These are phyloP conservation scores for Andricus quercusramuli DNA, from an alignment of 2,888 invertebrate species.

Conservation along the genomic window DNA sequence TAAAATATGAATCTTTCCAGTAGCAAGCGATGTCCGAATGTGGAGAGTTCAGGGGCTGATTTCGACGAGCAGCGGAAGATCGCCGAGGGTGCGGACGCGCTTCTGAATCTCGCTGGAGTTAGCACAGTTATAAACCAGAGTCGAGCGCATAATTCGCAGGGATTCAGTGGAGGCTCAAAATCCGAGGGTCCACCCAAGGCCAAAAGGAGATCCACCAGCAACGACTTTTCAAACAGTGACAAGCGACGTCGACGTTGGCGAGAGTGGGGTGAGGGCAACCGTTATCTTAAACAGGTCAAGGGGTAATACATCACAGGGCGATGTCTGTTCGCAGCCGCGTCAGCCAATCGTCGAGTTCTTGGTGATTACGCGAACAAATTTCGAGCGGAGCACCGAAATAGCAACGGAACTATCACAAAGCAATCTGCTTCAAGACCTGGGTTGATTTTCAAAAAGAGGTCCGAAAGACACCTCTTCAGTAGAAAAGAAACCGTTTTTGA, in stretches of 20 bases:
- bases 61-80: conserved; percentile 86
- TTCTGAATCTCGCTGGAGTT: conserved; percentile 87
- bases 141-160: conserved; percentile 51
- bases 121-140: conserved; percentile 69
- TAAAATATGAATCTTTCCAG: conserved; percentile 24
- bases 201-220: conserved; percentile 56
- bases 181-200: conserved; percentile 56
- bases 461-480: not conserved
- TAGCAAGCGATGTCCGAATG: conserved; percentile 65
- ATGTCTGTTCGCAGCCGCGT: conserved; percentile 8
- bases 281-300: conserved; percentile 75
- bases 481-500: not conserved
- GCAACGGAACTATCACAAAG: not conserved
- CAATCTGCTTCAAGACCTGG: not conserved
- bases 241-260: conserved; percentile 68
- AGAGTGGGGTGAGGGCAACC: conserved; percentile 74
- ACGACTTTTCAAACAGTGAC: conserved; percentile 64
- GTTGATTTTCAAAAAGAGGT: not conserved
- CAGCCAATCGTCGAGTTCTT: conserved; percentile 5
- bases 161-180: conserved; percentile 57
- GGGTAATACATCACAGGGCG: conserved; percentile 61
- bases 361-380: conserved; percentile 2
- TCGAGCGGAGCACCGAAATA: not conserved
- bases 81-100: conserved; percentile 89
- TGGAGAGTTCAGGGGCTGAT: conserved; percentile 77